Evolutionary conservation across 2,113 vertebrate species (phyloP), one percentile per base, ranked within the genome.

Genomic region (Columba janthina): DNA sequence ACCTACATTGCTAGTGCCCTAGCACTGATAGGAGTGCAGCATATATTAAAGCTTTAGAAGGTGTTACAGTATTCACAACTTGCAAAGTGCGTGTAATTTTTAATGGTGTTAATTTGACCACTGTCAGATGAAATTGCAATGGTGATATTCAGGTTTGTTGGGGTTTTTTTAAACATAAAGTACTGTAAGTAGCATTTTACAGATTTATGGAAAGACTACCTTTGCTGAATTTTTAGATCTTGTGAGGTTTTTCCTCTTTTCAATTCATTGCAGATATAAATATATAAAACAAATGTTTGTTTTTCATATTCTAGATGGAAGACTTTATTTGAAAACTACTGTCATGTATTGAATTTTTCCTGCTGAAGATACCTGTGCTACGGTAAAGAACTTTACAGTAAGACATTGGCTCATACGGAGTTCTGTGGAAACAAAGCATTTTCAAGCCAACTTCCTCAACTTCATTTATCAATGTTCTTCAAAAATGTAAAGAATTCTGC

Each of bases 301-400:
- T 98, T 89, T 97, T 98, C 89, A 73, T 97, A 44, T 98, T 99
- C 96, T 98, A 99, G 99, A 99, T 99, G 99, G 99, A 98, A 99
- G 99, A 98, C 99, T 99, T 97, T 99, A 99, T 99, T 99, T 99
- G 98, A 99, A 99, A 98, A 99, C 99, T 97, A 98, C 99, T 94
- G 99, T 99, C 98, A 99, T 99, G 99, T 99, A 99, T 97, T 99
- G 98, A 99, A 97, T 97, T 96, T 96, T 97, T 95, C 95, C 96
- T 87, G 95, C 96, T 97, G 97, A 98, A 97, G 96, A 98, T 98
- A 98, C 83, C 88, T 91, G 95, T 96, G 95, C 83, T 95, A 89
- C 77, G 10, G 77, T 95, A 92, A 97, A 97, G 97, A 98, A 97
- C 90, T 87, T 95, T 97, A 78, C 96, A 97, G 94, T 94, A 89